Conservation (phyloP, 2,888 invertebrate genomes). For the Pollenia labialis region DNA sequence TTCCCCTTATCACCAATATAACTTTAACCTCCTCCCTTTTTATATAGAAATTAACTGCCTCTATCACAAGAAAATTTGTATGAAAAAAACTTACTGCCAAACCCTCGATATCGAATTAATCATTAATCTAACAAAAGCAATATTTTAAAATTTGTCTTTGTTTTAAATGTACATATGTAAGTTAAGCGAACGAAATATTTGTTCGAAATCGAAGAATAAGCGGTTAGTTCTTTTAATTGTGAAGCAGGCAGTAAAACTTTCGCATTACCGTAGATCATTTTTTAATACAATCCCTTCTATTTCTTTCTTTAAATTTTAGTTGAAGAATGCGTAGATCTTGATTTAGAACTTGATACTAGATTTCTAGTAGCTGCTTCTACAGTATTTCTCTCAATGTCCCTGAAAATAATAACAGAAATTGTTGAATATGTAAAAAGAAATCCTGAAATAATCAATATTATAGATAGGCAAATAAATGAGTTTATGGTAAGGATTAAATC, state of each 20-base stretch:
- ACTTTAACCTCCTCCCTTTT: background rate
- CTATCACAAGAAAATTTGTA: too few species aligned
- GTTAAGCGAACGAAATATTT: too few species aligned
- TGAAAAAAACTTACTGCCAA: too few species aligned
- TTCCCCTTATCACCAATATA: too few species aligned
- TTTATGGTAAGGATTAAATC: slow-evolving; percentile 79
- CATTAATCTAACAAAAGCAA: too few species aligned
- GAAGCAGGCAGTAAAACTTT: background rate
- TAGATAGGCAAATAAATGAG: slow-evolving; percentile 82
- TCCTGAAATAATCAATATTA: slow-evolving; percentile 81
- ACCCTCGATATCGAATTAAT: too few species aligned
- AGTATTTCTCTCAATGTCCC: slow-evolving; percentile 82
- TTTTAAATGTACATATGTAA: too few species aligned
- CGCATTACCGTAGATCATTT: slow-evolving; percentile 7
- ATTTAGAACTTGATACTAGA: slow-evolving; percentile 81
- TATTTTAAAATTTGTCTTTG: too few species aligned
- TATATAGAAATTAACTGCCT: too few species aligned
- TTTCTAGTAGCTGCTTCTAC: slow-evolving; percentile 83
- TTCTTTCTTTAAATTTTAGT: slow-evolving; percentile 78
- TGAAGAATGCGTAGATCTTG: slow-evolving; percentile 78
- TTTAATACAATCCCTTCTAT: slow-evolving; percentile 35
- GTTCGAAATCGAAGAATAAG: too few species aligned
- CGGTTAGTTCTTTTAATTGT: too few species aligned
- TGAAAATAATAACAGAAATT: slow-evolving; percentile 82
- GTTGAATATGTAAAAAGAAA: slow-evolving; percentile 83